Percentiles rank a stretch among this genome's conserved stretches.
phyloP scores from a whole-genome alignment of 2,797 vertebrate genomes.

The Hirundo rustica region DNA sequence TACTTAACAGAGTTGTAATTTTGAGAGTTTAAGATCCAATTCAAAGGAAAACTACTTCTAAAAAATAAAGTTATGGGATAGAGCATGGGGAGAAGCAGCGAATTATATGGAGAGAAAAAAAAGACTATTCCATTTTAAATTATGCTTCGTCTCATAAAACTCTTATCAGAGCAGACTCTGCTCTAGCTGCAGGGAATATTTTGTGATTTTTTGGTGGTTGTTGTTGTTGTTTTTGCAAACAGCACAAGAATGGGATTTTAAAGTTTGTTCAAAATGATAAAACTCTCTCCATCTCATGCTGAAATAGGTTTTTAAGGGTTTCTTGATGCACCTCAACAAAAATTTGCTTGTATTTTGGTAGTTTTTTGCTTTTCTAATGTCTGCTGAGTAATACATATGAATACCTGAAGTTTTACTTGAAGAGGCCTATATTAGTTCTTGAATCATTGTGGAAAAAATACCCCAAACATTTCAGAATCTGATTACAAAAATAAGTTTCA shows the following conservation, averaged over 20 bases:
- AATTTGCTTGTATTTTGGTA: not conserved
- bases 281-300: not conserved
- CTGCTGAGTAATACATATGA: not conserved
- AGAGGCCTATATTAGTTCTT: not conserved
- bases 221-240: too few species aligned
- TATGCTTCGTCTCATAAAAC: constrained; percentile 55
- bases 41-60: constrained; percentile 1
- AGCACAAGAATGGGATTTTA: constrained; percentile 26
- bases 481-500: not conserved
- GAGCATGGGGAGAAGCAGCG: not conserved
- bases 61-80: constrained; percentile 32
- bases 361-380: not conserved
- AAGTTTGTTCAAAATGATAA: constrained; percentile 49
- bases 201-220: not conserved
- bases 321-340: not conserved
- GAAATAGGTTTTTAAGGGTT: not conserved
- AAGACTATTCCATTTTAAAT: constrained; percentile 48
- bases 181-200: constrained; percentile 42
- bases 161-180: constrained; percentile 49
- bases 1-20: not conserved
- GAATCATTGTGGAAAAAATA: not conserved
- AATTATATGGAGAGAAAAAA: not conserved
- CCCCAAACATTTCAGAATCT: not conserved
- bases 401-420: not conserved
- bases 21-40: not conserved